A percentile compares a stretch with the other conserved stretches of the same genome.
Conservation (phyloP, 2,797 vertebrate species). For the Bradypodion ventrale region DNA sequence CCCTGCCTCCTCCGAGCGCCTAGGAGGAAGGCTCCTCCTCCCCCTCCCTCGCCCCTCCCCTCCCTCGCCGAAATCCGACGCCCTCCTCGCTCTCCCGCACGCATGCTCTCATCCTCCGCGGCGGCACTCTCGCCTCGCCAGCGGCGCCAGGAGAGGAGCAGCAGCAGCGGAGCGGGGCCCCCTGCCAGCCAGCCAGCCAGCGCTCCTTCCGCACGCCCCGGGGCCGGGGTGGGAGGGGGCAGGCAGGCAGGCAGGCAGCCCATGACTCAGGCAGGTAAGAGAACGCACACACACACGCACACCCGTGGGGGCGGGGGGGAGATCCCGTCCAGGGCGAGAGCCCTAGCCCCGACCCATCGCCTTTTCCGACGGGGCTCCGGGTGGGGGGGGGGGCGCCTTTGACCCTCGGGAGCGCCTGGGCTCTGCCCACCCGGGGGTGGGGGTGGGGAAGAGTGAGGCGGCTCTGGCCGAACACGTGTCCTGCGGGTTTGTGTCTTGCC, state of each 20-base stretch:
- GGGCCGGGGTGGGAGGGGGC: neutral
- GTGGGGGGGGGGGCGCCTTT: neutral
- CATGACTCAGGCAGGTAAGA: constrained; percentile 7
- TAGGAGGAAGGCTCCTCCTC: neutral
- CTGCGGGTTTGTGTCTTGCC: neutral
- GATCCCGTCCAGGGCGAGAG: neutral
- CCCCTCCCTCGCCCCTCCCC: neutral
- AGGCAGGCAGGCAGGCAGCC: too few species aligned
- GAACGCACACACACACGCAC: neutral
- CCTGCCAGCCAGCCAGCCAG: too few species aligned
- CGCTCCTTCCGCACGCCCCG: neutral
- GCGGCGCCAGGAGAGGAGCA: constrained; percentile 14
- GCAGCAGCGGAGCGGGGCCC: constrained; percentile 5
- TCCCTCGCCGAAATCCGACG: constrained; percentile 16
- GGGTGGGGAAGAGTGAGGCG: too few species aligned
- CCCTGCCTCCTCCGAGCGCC: neutral
- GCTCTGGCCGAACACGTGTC: neutral
- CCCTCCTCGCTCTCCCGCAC: constrained; percentile 48
- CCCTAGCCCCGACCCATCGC: too few species aligned
- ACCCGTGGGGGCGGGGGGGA: neutral
- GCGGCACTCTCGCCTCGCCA: neutral
- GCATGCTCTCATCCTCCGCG: constrained; percentile 61
- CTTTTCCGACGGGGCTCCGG: neutral
- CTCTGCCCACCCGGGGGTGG: neutral
- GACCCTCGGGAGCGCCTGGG: neutral